These are phyloP conservation scores for Herminia tarsipennalis DNA, from an alignment of 2,888 invertebrate species.

Conservation along the genomic window DNA sequence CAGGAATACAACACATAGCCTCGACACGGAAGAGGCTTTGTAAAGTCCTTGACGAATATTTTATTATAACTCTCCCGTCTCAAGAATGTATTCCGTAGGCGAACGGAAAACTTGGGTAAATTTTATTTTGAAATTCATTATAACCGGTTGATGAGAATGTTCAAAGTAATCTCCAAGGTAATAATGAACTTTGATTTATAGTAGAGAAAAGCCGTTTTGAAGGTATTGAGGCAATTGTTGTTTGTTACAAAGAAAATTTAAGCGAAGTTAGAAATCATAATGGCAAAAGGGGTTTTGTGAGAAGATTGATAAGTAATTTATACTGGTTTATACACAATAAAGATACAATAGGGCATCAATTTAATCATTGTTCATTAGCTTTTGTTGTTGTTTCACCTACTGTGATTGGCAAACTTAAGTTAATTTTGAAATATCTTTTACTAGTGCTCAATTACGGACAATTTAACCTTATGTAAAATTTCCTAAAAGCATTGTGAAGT, in stretches of 20 bases:
- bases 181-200: constrained; percentile 32
- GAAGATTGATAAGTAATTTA: background rate
- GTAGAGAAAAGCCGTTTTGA: constrained; percentile 4
- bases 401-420: too few relatives aligned
- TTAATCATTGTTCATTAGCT: too few relatives aligned
- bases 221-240: constrained; percentile 5
- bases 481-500: too few relatives aligned
- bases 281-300: background rate
- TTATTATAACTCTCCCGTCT: constrained; percentile 30
- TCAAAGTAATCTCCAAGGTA: constrained; percentile 28
- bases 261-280: background rate
- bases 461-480: too few relatives aligned
- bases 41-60: constrained; percentile 38
- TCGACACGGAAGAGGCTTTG: constrained; percentile 35
- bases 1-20: constrained; percentile 32
- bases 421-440: too few relatives aligned
- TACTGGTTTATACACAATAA: too few relatives aligned
- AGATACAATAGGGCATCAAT: too few relatives aligned
- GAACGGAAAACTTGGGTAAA: constrained; percentile 20
- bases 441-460: too few relatives aligned
- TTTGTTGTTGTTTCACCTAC: too few relatives aligned
- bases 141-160: constrained; percentile 26
- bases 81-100: constrained; percentile 10
- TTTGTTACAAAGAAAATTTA: constrained; percentile 2
- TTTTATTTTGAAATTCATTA: constrained; percentile 38